Percentiles rank a stretch among this genome's conserved stretches.
phyloP scores from a whole-genome alignment of 1,140 invertebrate genomes.

The Planococcus citri region DNA sequence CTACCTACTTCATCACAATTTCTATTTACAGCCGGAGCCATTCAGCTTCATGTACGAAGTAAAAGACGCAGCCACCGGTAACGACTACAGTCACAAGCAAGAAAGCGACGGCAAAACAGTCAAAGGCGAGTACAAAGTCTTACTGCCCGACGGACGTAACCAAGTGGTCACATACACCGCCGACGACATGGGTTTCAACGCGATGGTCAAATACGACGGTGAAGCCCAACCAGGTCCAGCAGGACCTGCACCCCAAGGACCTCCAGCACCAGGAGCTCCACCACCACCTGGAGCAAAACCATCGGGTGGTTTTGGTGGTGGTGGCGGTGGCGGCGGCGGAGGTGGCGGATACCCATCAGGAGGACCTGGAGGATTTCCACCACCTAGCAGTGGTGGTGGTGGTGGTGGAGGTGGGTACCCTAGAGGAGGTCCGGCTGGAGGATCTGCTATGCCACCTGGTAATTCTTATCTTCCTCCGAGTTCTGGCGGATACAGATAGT shows the following conservation, averaged over 20 bases:
- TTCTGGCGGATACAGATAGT: not conserved
- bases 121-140: conserved; percentile 56
- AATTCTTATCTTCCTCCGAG: conserved; percentile 5
- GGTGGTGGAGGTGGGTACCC: not conserved
- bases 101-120: conserved; percentile 58
- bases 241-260: conserved; percentile 25
- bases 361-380: not conserved
- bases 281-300: not conserved
- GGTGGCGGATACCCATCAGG: not conserved
- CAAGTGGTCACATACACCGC: conserved; percentile 51
- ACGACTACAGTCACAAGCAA: conserved; percentile 56
- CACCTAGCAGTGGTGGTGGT: not conserved
- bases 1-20: too few relatives aligned
- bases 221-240: conserved; percentile 47
- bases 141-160: conserved; percentile 57
- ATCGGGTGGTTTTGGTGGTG: not conserved
- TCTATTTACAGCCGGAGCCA: conserved; percentile 62
- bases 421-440: not conserved
- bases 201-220: conserved; percentile 59
- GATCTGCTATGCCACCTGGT: not conserved
- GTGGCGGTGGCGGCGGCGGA: not conserved
- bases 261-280: not conserved
- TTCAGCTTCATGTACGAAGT: conserved; percentile 70
- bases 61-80: conserved; percentile 56
- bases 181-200: conserved; percentile 62